Conservation (phyloP, 2,113 vertebrate genomes). For the Clupea harengus region DNA sequence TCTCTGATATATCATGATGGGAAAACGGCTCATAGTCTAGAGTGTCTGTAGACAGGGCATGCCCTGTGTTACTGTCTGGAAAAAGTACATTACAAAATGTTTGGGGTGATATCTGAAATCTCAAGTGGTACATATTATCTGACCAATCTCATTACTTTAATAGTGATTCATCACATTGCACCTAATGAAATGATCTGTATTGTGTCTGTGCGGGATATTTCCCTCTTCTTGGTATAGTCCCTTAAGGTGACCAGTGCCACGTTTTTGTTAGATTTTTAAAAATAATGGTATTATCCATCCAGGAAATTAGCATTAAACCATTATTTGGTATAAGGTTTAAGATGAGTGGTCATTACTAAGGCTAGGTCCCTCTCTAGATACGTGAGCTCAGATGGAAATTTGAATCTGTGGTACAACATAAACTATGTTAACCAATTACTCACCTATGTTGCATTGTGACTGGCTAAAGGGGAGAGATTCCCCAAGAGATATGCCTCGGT, state of each 20-base stretch:
- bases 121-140: neutral
- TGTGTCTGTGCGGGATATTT: too few relatives aligned
- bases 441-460: constrained; percentile 48
- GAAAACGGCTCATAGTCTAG: constrained; percentile 22
- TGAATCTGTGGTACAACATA: neutral
- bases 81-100: neutral
- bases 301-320: too few relatives aligned
- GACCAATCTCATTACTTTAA: neutral
- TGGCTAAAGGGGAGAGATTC: constrained; percentile 40
- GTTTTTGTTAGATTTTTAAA: too few relatives aligned
- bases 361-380: neutral
- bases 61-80: constrained; percentile 26
- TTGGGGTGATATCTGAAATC: neutral
- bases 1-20: constrained; percentile 20
- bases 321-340: neutral
- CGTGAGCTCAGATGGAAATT: neutral
- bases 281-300: too few relatives aligned
- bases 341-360: neutral
- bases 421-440: neutral
- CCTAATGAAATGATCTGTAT: too few relatives aligned
- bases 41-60: constrained; percentile 29
- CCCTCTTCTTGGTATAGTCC: too few relatives aligned
- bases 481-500: constrained; percentile 26
- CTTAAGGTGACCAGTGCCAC: too few relatives aligned
- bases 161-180: too few relatives aligned